These are phyloP conservation scores for Melanotaenia nigrans DNA, from an alignment of 2,797 vertebrate genomes.

Conservation along the genomic window DNA sequence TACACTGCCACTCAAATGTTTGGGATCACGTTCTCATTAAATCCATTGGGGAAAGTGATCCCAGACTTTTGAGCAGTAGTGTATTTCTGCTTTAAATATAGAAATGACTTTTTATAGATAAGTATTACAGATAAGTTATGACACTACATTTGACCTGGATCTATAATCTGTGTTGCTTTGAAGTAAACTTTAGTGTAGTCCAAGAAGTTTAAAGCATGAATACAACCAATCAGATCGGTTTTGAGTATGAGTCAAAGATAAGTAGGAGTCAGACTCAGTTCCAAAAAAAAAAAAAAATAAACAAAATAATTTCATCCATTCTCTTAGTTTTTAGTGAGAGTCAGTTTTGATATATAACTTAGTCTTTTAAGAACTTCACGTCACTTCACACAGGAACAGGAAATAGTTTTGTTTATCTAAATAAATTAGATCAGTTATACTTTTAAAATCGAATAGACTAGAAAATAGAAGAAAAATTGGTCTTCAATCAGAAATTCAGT, in stretches of 20 bases:
- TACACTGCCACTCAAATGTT: no score
- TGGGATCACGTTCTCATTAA: no score
- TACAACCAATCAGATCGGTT: not conserved
- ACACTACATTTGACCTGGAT: not conserved
- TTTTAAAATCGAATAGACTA: not conserved
- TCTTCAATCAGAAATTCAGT: not conserved
- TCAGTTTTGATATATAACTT: not conserved
- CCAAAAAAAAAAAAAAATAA: not conserved
- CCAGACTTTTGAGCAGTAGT: no score
- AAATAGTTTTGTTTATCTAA: no score
- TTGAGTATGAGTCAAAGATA: not conserved
- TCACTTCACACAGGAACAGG: no score
- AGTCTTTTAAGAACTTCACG: not conserved
- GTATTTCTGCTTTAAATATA: not conserved
- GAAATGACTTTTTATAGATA: not conserved
- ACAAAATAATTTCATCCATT: not conserved
- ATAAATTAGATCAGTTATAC: no score
- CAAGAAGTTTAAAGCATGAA: not conserved
- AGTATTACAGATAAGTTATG: not conserved
- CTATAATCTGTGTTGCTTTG: not conserved
- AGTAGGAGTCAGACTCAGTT: not conserved
- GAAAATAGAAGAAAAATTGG: not conserved
- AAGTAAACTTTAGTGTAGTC: not conserved
- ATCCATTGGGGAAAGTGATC: no score
- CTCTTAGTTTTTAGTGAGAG: not conserved